Conservation (phyloP, 2,113 vertebrate genomes). For the Oreotrochilus melanogaster region DNA sequence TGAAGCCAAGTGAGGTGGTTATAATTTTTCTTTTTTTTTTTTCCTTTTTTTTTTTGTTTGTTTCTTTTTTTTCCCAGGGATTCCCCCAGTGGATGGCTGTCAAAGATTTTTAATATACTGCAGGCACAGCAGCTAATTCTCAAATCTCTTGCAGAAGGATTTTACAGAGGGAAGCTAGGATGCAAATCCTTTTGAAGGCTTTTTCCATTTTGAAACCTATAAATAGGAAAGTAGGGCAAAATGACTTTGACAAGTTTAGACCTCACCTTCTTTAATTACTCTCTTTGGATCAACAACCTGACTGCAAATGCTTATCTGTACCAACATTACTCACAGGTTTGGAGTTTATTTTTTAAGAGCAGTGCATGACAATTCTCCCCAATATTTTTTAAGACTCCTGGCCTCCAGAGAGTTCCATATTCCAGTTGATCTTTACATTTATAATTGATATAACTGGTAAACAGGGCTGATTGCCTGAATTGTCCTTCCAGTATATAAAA, state of each 20-base stretch:
- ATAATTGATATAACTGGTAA: slow-evolving; percentile 53
- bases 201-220: slow-evolving; percentile 70
- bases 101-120: slow-evolving; percentile 75
- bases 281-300: slow-evolving; percentile 69
- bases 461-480: neutral
- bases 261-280: slow-evolving; percentile 72
- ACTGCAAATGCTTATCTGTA: slow-evolving; percentile 65
- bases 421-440: slow-evolving; percentile 7
- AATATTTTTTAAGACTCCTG: slow-evolving; percentile 61
- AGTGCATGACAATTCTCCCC: slow-evolving; percentile 60
- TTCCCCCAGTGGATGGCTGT: slow-evolving; percentile 74
- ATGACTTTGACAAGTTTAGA: slow-evolving; percentile 68
- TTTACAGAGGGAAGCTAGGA: slow-evolving; percentile 63
- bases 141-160: slow-evolving; percentile 72
- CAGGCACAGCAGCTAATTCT: slow-evolving; percentile 72
- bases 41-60: neutral
- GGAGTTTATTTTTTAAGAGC: slow-evolving; percentile 70
- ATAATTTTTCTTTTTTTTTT: neutral
- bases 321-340: slow-evolving; percentile 56
- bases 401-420: slow-evolving; percentile 30
- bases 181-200: slow-evolving; percentile 73
- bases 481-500: neutral
- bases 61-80: slow-evolving; percentile 61
- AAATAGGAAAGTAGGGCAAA: slow-evolving; percentile 71
- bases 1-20: slow-evolving; percentile 66